phyloP scores from a whole-genome alignment of 2,888 invertebrate species.

The Taenaris catops region DNA sequence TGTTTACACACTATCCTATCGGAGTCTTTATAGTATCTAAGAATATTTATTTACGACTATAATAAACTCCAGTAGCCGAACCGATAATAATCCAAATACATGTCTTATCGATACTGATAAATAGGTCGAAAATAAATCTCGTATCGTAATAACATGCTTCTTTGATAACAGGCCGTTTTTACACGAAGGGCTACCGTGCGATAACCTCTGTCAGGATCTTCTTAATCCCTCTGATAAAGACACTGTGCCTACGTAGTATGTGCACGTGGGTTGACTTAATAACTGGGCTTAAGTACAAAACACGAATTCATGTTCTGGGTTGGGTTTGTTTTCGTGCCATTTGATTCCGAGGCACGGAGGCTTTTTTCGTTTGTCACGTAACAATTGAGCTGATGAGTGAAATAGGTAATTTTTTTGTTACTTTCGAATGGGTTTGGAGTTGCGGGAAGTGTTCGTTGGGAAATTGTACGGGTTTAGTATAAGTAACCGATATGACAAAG shows the following conservation, averaged over 20 bases:
- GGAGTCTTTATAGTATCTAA: not conserved
- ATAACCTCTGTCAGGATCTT: conserved; percentile 55
- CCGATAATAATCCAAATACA: conserved; percentile 25
- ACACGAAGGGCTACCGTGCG: conserved; percentile 56
- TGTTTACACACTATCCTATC: no score
- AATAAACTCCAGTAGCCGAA: conserved; percentile 40
- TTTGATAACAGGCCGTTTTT: conserved; percentile 58
- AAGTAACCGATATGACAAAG: no score
- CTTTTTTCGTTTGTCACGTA: conserved; percentile 43
- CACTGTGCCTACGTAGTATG: conserved; percentile 36
- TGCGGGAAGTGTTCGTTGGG: not conserved
- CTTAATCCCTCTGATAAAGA: conserved; percentile 63
- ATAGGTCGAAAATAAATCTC: conserved; percentile 51
- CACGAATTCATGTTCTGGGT: conserved; percentile 48
- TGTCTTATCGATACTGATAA: conserved; percentile 50
- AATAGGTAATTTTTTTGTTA: conserved; percentile 53
- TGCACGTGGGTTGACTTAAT: conserved; percentile 54
- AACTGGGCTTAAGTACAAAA: conserved; percentile 53
- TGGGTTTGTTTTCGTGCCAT: conserved; percentile 51
- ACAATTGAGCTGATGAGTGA: conserved; percentile 48
- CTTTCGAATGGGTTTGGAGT: conserved; percentile 31
- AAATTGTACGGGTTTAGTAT: no score
- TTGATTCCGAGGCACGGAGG: conserved; percentile 63
- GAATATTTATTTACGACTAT: conserved; percentile 10
- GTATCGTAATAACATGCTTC: conserved; percentile 39